These are phyloP conservation scores for Zaprionus obscuricornis DNA, from an alignment of 2,888 invertebrate species.

Conservation along the genomic window DNA sequence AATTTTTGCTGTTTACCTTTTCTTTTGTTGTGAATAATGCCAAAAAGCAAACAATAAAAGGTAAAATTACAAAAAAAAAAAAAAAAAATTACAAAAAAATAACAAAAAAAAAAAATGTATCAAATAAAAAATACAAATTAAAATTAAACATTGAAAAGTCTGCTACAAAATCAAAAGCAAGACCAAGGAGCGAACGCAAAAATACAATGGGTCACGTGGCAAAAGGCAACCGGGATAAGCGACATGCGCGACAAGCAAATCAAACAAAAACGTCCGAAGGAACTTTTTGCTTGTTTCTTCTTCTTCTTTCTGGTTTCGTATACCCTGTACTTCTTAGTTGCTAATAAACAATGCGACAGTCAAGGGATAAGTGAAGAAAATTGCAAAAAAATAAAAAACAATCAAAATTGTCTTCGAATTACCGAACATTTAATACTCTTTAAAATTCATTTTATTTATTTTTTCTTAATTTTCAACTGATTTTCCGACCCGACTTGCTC, in stretches of 20 bases:
- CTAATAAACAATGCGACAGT: no score
- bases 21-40: slow-evolving; percentile 55
- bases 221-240: no score
- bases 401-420: no score
- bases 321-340: no score
- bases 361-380: no score
- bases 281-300: slow-evolving; percentile 19
- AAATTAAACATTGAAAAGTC: slow-evolving; percentile 57
- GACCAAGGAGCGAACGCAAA: neutral
- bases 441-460: no score
- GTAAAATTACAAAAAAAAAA: slow-evolving; percentile 32
- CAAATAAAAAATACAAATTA: slow-evolving; percentile 32
- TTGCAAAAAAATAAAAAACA: no score
- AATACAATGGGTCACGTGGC: slow-evolving; percentile 11
- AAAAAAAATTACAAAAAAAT: slow-evolving; percentile 41
- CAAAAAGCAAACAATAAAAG: slow-evolving; percentile 40
- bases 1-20: slow-evolving; percentile 41
- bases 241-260: slow-evolving; percentile 52
- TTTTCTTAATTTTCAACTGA: no score
- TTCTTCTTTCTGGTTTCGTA: neutral
- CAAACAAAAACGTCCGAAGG: slow-evolving; percentile 52
- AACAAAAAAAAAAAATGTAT: slow-evolving; percentile 23
- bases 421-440: no score
- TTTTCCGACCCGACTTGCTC: no score
- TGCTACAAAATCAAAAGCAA: neutral